A percentile compares a stretch with the other conserved stretches of the same genome.
These are phyloP conservation scores for Bursaphelenchus mucronatus DNA, from an alignment of 1,140 invertebrate species.

Conservation along the genomic window DNA sequence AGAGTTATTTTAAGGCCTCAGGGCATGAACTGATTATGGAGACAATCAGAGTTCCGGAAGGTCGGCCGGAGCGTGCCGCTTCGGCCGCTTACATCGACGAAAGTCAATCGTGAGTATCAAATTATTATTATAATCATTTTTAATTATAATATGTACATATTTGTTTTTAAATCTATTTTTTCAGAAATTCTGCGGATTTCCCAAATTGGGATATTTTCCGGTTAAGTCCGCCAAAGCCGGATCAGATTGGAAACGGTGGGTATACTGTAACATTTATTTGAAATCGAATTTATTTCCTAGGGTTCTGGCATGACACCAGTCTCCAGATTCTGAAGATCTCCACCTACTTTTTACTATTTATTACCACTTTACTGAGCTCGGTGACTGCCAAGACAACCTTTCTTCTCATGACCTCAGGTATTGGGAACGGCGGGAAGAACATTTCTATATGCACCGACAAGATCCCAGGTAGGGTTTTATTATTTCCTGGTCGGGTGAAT, in stretches of 20 bases:
- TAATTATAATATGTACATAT: constrained; percentile 1
- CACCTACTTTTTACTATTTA: constrained; percentile 54
- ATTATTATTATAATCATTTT: too few species aligned
- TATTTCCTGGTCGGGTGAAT: neutral
- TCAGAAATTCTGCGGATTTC: neutral
- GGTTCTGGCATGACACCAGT: constrained; percentile 50
- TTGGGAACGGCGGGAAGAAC: constrained; percentile 53
- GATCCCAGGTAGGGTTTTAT: constrained; percentile 44
- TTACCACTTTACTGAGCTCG: constrained; percentile 50
- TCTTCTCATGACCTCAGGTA: constrained; percentile 53
- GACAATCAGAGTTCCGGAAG: neutral
- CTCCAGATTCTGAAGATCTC: constrained; percentile 56
- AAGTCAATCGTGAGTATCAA: constrained; percentile 4
- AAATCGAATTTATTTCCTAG: constrained; percentile 42
- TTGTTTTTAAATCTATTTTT: neutral
- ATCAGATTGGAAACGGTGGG: constrained; percentile 48
- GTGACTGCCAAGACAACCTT: constrained; percentile 52
- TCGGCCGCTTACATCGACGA: neutral
- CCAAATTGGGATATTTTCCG: constrained; percentile 52
- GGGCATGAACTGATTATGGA: neutral
- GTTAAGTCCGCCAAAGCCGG: constrained; percentile 47
- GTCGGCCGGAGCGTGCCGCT: neutral
- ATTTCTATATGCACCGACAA: constrained; percentile 55
- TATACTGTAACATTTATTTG: too few species aligned
- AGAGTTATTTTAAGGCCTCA: neutral